Base-by-base conservation (phyloP, 2,888 invertebrate genomes). In the Rhingia campestris region DNA sequence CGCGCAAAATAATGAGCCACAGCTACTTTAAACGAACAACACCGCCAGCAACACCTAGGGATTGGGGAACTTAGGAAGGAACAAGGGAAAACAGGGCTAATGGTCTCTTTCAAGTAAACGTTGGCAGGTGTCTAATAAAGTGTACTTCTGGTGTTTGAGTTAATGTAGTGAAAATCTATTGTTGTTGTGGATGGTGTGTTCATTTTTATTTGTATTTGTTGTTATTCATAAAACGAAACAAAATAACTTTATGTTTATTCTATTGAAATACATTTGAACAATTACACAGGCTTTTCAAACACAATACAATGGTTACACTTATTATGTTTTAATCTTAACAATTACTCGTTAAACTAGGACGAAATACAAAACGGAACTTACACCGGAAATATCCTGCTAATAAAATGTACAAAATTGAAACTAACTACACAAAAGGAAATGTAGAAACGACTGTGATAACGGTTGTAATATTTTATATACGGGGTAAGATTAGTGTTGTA, bases 331-430 rank as follows among this genome's bases (percentile, higher is more conserved):
- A 69, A 33, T 41, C 33, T 39, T 10, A 76, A 81, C 70, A 81
- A 66, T 72, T 82, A 84, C 80, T 66, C 59, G 80, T 22, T 70
- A 43, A 74, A 80, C 74, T 75, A 79, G 74, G 80, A 64, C 70
- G 69, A 80, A 69, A 66, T 61, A 80, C 59, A 74, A 80, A 74
- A 84, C 45, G 22, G 73, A 84, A 74, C 51, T 80, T 80, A 64
- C 63, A 75, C 74, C 80, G 69, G 70, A 80, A 80, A 70, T 84
- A 80, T 74, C 75, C 84, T 75, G 74, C 80, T 84, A 75, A 84
- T 69, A 63, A 37, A 67, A 73, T 49, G 53, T 61, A 77, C 72
- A 67, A 73, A 77, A 72, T 41, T 72, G 32, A 37, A 72, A 82
- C 75, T 59, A 67, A 64, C 77, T 77, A 77, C 81, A 70, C 39